Evolutionary conservation across 2,113 vertebrate species (phyloP).

Genomic region (Psilopogon haemacephalus): DNA sequence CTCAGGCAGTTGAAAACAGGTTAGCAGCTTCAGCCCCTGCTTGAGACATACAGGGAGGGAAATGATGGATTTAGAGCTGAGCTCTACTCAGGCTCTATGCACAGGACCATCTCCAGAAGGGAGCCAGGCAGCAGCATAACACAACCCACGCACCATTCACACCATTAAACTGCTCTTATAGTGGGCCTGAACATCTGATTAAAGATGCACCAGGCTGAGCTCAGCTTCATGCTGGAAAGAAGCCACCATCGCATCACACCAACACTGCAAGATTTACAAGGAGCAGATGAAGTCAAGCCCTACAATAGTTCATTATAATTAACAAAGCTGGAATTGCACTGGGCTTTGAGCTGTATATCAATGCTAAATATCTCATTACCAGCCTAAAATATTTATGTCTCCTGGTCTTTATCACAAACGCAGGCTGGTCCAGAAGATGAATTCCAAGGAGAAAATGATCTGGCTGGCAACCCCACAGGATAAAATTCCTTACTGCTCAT

Average conservation of each 20-base stretch:
- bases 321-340: conserved; percentile 62
- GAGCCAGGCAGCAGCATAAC: not conserved
- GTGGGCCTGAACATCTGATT: not conserved
- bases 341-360: conserved; percentile 66
- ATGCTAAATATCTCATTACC: conserved; percentile 70
- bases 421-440: conserved; percentile 44
- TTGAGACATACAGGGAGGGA: not conserved
- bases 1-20: not conserved
- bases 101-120: not conserved
- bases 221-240: conserved; percentile 33
- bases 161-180: not conserved
- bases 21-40: not conserved
- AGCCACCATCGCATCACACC: conserved; percentile 15
- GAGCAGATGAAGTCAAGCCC: conserved; percentile 48
- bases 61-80: not conserved
- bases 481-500: conserved; percentile 1
- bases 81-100: not conserved
- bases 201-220: conserved; percentile 1
- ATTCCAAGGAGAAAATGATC: conserved; percentile 54
- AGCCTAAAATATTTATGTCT: conserved; percentile 65
- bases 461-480: not conserved
- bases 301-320: conserved; percentile 61
- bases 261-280: conserved; percentile 25
- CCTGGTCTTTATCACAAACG: conserved; percentile 52
- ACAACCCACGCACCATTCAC: not conserved